phyloP scores from a whole-genome alignment of 2,113 vertebrate species.

The Tinamus guttatus region DNA sequence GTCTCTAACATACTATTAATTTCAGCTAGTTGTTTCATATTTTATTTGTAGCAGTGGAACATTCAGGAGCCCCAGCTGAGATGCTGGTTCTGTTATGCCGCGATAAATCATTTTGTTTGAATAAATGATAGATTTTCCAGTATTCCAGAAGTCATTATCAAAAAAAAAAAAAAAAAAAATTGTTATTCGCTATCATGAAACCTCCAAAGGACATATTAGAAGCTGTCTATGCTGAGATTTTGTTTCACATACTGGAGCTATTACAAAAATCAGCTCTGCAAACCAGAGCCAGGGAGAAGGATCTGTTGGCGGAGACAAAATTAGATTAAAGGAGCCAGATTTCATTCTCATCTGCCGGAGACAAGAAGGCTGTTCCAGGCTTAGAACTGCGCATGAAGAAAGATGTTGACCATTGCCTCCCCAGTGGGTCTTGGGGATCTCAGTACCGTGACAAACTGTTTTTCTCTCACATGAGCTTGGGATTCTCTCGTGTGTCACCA shows the following conservation, averaged over 20 bases:
- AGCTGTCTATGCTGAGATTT: background rate
- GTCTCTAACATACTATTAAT: background rate
- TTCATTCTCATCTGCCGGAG: constrained; percentile 58
- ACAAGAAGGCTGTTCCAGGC: constrained; percentile 52
- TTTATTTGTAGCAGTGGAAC: constrained; percentile 16
- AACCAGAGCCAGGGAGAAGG: constrained; percentile 55
- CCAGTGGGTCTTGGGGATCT: background rate
- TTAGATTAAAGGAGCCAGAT: constrained; percentile 66
- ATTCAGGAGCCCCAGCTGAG: constrained; percentile 47
- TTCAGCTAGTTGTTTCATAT: constrained; percentile 22
- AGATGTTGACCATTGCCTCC: background rate
- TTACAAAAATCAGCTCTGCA: constrained; percentile 49
- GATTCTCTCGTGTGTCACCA: background rate
- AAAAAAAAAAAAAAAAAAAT: background rate
- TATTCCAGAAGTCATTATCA: background rate
- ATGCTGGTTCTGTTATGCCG: constrained; percentile 36
- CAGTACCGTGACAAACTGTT: background rate
- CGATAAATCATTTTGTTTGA: constrained; percentile 25
- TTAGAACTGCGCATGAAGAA: background rate
- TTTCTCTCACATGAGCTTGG: background rate
- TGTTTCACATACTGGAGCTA: constrained; percentile 6
- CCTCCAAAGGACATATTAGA: background rate
- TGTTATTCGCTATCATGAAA: constrained; percentile 31
- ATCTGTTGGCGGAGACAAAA: constrained; percentile 65
- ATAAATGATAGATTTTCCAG: background rate